These are phyloP conservation scores for Falcaria lacertinaria DNA, from an alignment of 2,888 invertebrate genomes.

Conservation along the genomic window DNA sequence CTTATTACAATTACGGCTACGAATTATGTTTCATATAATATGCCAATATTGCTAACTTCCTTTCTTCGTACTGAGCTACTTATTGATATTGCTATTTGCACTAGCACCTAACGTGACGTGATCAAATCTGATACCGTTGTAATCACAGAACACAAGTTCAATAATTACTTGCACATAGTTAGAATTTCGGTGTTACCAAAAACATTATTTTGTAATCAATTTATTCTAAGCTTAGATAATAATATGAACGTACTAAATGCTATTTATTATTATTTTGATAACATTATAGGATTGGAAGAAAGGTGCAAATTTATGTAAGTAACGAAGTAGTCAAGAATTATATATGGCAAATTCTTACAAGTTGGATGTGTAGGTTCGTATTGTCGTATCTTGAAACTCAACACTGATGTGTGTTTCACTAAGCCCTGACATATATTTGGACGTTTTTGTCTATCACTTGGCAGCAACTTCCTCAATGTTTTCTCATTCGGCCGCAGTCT, in stretches of 20 bases:
- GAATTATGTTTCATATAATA: slow-evolving; percentile 54
- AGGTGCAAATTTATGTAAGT: too few relatives aligned
- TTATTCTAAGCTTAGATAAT: too few relatives aligned
- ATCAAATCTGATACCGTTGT: too few relatives aligned
- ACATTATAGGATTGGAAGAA: too few relatives aligned
- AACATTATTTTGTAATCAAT: too few relatives aligned
- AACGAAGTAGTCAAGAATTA: too few relatives aligned
- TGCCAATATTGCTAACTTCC: slow-evolving; percentile 48
- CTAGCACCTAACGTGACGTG: not conserved
- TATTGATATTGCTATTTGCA: slow-evolving; percentile 25
- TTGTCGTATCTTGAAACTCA: slow-evolving; percentile 57
- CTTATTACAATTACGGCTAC: slow-evolving; percentile 63
- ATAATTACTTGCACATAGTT: too few relatives aligned
- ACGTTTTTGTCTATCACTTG: slow-evolving; percentile 66
- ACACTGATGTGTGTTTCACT: slow-evolving; percentile 55
- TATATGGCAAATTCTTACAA: slow-evolving; percentile 41
- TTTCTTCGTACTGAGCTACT: slow-evolving; percentile 58
- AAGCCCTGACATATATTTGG: slow-evolving; percentile 58
- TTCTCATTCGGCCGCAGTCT: slow-evolving; percentile 66
- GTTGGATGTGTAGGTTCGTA: slow-evolving; percentile 29
- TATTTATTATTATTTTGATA: too few relatives aligned
- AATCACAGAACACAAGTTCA: slow-evolving; percentile 4
- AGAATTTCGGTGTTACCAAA: too few relatives aligned
- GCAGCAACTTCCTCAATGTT: slow-evolving; percentile 67
- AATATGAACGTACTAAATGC: too few relatives aligned